Percentiles rank a stretch among this genome's conserved stretches.
Evolutionary conservation across 2,113 vertebrate genomes (phyloP).

Genomic region (Prochilodus magdalenae): DNA sequence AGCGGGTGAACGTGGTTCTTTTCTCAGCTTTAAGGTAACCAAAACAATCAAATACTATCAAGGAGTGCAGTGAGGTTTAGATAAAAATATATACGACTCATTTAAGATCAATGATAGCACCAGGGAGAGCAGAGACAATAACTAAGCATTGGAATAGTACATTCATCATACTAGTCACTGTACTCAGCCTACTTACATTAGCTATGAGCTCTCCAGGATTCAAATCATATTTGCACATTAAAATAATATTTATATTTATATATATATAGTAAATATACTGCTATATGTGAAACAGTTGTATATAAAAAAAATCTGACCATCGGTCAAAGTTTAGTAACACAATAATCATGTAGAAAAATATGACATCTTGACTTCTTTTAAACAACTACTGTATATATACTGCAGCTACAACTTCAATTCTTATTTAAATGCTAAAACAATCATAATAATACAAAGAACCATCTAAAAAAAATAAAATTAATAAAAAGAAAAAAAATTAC

Average conservation of each 20-base stretch:
- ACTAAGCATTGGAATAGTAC: slow-evolving; percentile 46
- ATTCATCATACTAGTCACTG: slow-evolving; percentile 46
- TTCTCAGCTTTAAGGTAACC: background rate
- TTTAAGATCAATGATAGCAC: slow-evolving; percentile 52
- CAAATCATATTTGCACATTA: slow-evolving; percentile 56
- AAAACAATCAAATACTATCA: slow-evolving; percentile 41
- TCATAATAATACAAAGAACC: slow-evolving; percentile 34
- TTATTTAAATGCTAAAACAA: slow-evolving; percentile 54
- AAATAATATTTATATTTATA: slow-evolving; percentile 50
- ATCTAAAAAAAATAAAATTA: slow-evolving; percentile 10
- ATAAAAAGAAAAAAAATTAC: slow-evolving; percentile 20
- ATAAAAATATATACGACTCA: slow-evolving; percentile 36
- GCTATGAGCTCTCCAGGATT: slow-evolving; percentile 52
- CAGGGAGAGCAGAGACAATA: slow-evolving; percentile 42
- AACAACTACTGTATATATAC: slow-evolving; percentile 50
- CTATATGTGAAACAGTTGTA: slow-evolving; percentile 58
- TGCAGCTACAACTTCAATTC: slow-evolving; percentile 47
- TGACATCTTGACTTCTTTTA: slow-evolving; percentile 54
- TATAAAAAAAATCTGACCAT: slow-evolving; percentile 54
- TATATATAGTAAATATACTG: slow-evolving; percentile 50
- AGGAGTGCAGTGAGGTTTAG: slow-evolving; percentile 40
- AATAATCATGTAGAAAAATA: slow-evolving; percentile 59
- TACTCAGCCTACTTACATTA: slow-evolving; percentile 32
- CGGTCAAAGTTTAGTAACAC: slow-evolving; percentile 54
- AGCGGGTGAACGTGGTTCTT: background rate